These are phyloP conservation scores for Asobara japonica DNA, from an alignment of 1,140 invertebrate species.

Conservation along the genomic window DNA sequence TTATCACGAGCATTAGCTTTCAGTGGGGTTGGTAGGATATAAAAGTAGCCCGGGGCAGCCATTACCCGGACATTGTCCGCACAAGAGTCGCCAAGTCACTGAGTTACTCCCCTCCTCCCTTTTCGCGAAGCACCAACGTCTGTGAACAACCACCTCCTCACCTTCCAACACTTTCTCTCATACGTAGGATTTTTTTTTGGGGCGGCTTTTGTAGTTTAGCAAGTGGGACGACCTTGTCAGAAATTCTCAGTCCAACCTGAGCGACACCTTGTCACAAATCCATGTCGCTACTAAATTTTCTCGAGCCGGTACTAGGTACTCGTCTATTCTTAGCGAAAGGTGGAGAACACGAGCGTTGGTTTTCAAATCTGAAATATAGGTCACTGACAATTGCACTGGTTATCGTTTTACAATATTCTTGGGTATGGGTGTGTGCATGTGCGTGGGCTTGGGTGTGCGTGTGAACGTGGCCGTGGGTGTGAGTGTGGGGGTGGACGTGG, in stretches of 20 bases:
- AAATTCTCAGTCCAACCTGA: conserved; percentile 52
- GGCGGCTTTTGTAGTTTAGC: conserved; percentile 22
- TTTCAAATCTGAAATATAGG: no score
- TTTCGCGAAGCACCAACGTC: conserved; percentile 5
- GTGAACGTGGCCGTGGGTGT: no score
- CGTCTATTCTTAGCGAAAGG: background rate
- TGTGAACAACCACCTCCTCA: background rate
- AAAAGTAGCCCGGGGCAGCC: conserved; percentile 61
- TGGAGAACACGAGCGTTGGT: background rate
- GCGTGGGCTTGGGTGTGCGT: no score
- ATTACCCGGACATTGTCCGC: conserved; percentile 64
- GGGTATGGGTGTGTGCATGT: no score
- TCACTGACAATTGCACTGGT: no score
- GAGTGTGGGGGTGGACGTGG: no score
- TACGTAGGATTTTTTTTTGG: conserved; percentile 27
- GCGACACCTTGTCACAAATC: conserved; percentile 62
- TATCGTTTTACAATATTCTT: no score
- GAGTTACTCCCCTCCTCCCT: conserved; percentile 31
- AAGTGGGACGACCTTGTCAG: conserved; percentile 48
- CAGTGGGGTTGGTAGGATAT: conserved; percentile 54
- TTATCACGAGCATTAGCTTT: conserved; percentile 64
- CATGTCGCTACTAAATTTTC: conserved; percentile 55
- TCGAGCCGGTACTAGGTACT: background rate
- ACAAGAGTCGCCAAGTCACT: conserved; percentile 38
- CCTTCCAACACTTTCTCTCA: conserved; percentile 4